Evolutionary conservation across 2,888 invertebrate genomes (phyloP), one percentile per base, ranked within the genome.

Genomic region (Dasysyrphus albostriatus): DNA sequence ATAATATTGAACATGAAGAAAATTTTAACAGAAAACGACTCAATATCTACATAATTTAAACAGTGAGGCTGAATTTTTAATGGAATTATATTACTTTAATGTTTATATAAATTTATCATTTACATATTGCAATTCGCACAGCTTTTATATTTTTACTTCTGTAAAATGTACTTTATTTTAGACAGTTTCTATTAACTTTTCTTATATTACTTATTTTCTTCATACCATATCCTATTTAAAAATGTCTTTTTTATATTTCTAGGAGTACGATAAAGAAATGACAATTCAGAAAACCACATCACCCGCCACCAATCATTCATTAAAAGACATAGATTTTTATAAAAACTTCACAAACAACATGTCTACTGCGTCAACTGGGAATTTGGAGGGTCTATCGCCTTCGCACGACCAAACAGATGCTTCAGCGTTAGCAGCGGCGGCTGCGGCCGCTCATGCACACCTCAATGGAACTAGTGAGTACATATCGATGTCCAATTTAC

Each of bases 391-490:
- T 88, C 42, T 89, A 4, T 88, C 90, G 12, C 88, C 89, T 37
- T 58, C 88, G 14, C 90, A 90, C 83, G 92, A 91, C 1, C 91
- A 92, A 82, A 89, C 91, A 74, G 93, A 93, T 88, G 93, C 93
- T 65, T 88, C 90, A 58, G 89, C 90, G 14, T 93, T 93, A 76
- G 93, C 93, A 84, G 92, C 92, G 70, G 93, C 93, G 47, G 93
- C 93, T 14, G 93, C 94, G 14, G 93, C 94, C 51, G 93, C 93
- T 37, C 93, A 94, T 88, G 94, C 94, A 61, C 95, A 95, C 91
- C 92, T 95, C 61, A 95, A 95, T 90, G 95, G 95, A 91, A 94
- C 95, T 90, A 95, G 95, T 95, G 93, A 93, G 95, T 94, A 93
- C 92, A 93, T 92, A 93, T 93, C 93, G 91, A 91, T 89, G 89